Percentiles rank a stretch among this genome's conserved stretches.
Evolutionary conservation across 2,113 vertebrate species (phyloP).

Genomic region (Genyomyrus donnyi): DNA sequence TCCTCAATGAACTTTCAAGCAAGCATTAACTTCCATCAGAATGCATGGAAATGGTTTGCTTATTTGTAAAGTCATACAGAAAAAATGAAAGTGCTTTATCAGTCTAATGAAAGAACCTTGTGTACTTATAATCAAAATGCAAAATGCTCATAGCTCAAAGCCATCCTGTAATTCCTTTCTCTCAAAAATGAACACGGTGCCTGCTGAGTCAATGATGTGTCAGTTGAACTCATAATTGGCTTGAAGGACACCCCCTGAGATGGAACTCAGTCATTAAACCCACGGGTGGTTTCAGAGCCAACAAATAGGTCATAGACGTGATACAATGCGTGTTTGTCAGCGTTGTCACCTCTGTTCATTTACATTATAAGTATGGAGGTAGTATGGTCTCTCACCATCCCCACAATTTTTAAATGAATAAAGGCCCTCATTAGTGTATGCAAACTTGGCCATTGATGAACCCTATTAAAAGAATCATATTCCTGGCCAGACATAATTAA

Average conservation of each 20-base stretch:
- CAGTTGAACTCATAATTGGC: conserved; percentile 6
- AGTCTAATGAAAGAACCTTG: not conserved
- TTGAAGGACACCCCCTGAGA: conserved; percentile 2
- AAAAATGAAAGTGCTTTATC: not conserved
- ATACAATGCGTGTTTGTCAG: not conserved
- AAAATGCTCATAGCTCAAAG: conserved; percentile 8
- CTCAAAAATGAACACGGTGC: not conserved
- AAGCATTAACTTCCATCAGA: not conserved
- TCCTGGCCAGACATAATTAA: not conserved
- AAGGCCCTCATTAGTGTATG: not conserved
- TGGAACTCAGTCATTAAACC: conserved; percentile 3
- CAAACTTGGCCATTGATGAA: not conserved
- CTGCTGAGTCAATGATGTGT: conserved; percentile 5
- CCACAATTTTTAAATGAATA: not conserved
- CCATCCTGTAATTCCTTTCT: not conserved
- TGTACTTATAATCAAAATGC: conserved; percentile 6
- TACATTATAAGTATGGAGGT: not conserved
- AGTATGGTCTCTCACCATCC: not conserved
- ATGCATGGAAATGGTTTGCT: not conserved
- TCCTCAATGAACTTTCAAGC: not conserved
- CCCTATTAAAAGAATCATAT: not conserved
- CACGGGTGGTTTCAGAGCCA: not conserved
- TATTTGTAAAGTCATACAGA: not conserved
- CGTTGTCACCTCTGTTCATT: not conserved
- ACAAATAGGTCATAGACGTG: not conserved